Percentiles rank a stretch among this genome's conserved stretches.
These are phyloP conservation scores for Australoheros facetus DNA, from an alignment of 2,797 vertebrate genomes.

Conservation along the genomic window DNA sequence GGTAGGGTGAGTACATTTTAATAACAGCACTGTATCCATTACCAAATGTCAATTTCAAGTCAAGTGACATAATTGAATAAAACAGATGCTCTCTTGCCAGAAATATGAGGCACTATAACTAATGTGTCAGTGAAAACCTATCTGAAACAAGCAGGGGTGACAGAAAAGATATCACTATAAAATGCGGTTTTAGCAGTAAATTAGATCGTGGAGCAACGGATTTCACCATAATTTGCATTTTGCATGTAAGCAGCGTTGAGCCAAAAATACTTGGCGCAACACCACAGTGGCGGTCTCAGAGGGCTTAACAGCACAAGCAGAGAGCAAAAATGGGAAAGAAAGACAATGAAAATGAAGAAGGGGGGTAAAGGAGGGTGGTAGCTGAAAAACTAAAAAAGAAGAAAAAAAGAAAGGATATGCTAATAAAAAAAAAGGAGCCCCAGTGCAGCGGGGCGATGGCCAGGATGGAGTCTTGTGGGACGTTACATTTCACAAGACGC, in stretches of 20 bases:
- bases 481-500: constrained; percentile 70
- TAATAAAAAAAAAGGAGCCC: constrained; percentile 61
- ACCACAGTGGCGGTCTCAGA: constrained; percentile 69
- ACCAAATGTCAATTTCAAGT: constrained; percentile 72
- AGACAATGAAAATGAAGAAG: constrained; percentile 59
- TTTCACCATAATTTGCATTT: constrained; percentile 77
- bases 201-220: constrained; percentile 68
- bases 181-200: constrained; percentile 73
- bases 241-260: constrained; percentile 74
- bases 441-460: constrained; percentile 54
- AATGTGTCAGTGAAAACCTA: constrained; percentile 67
- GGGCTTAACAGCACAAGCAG: constrained; percentile 61
- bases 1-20: constrained; percentile 62
- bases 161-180: constrained; percentile 74
- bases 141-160: constrained; percentile 61
- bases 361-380: not conserved
- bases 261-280: constrained; percentile 78
- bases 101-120: constrained; percentile 66
- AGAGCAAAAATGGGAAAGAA: constrained; percentile 34
- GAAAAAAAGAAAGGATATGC: constrained; percentile 40
- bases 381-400: not conserved
- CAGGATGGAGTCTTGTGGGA: constrained; percentile 62
- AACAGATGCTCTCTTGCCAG: constrained; percentile 64
- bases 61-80: constrained; percentile 75
- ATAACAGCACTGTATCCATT: constrained; percentile 69